Percentiles rank a stretch among this genome's conserved stretches.
Evolutionary conservation across 2,797 vertebrate genomes (phyloP).

Genomic region (Erethizon dorsatum): DNA sequence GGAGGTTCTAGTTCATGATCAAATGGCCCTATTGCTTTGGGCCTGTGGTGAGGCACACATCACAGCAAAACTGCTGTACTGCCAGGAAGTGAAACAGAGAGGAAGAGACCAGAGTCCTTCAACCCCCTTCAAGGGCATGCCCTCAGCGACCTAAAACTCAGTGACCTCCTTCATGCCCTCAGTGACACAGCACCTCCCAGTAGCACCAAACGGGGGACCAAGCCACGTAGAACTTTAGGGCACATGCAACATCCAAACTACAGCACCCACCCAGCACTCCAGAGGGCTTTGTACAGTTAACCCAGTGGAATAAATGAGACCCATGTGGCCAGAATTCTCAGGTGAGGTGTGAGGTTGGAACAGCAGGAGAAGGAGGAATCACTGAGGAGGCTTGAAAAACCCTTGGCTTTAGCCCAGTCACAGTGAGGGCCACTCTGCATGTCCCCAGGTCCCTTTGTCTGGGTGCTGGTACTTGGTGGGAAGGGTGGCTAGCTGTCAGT

Average conservation of each 20-base stretch:
- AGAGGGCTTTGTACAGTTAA: neutral
- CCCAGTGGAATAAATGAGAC: neutral
- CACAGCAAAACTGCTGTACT: neutral
- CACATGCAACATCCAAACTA: neutral
- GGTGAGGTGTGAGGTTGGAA: neutral
- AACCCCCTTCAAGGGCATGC: neutral
- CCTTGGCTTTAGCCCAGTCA: conserved; percentile 3
- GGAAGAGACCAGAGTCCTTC: neutral
- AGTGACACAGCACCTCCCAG: neutral
- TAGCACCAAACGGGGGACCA: neutral
- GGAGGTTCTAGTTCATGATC: neutral
- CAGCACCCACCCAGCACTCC: neutral
- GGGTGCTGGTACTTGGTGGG: neutral
- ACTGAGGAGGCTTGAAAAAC: neutral
- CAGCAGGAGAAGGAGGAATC: too few species aligned
- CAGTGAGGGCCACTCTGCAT: neutral
- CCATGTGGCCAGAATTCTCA: neutral
- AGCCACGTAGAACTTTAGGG: neutral
- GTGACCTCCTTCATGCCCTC: neutral
- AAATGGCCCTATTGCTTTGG: neutral
- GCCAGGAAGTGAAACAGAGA: neutral
- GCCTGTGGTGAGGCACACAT: neutral
- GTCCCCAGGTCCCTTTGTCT: neutral
- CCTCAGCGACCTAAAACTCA: neutral
- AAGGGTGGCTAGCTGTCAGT: neutral